Evolutionary conservation across 2,888 invertebrate species (phyloP), one percentile per base, ranked within the genome.

Genomic region (Pantelozetes paolii): DNA sequence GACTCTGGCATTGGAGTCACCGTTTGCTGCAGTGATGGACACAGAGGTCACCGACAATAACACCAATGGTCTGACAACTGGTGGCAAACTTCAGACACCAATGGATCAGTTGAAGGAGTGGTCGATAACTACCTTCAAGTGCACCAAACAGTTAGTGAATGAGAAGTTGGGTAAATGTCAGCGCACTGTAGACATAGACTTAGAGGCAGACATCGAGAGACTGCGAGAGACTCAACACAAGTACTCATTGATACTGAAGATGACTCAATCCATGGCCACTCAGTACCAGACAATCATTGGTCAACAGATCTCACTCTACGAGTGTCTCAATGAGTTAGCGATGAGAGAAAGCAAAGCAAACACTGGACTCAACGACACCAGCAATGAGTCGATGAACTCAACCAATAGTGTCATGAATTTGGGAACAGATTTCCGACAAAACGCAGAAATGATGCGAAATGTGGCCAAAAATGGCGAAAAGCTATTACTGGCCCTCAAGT

Each of bases 51-150:
- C 28, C 23, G 73, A 40, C 23, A 57, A 48, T 28, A 20, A 26
- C 20, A n/a, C 28, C 45, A 71, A 28, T 71, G 45, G 42, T 23
- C 23, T 30, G 57, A 30, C 67, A 23, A 8, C 26, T 42, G 13
- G 11, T 42, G 13, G 11, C 3, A 48, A 28, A n/a, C 9, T 30
- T 20, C 40, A 69, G 18, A 75, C 73, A 32, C 74, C 94, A 83
- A 89, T 98, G 81, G 97, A 97, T 82, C 89, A 90, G 75, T 85
- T 98, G 77, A 93, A 91, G 82, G 94, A 91, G 82, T 99, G 98
- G 98, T 93, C 96, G 77, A 92, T 98, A 81, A 95, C 95, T 76
- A 97, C 97, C 0, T 98, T 95, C 83, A 98, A 97, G 84, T 98
- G 97, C 82, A 98, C 98, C 8, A 91, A 93, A 80, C 98, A 99